Conservation (phyloP, 1,140 invertebrate species). For the Vollenhovia emeryi region DNA sequence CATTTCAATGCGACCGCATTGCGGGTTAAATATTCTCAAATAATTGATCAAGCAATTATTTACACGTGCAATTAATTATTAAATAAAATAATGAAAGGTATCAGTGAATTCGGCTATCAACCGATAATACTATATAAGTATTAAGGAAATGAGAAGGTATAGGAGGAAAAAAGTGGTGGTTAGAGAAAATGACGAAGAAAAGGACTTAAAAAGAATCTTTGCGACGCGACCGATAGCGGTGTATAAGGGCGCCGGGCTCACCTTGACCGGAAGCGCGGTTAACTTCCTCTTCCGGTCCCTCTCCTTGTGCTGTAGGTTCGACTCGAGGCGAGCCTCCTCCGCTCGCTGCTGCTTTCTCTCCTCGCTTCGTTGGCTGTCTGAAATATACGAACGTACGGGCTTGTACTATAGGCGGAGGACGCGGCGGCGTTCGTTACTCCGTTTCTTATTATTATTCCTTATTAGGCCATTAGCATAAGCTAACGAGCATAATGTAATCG, state of each 20-base stretch:
- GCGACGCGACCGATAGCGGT: constrained; percentile 64
- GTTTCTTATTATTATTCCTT: constrained; percentile 81
- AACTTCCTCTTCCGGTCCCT: constrained; percentile 85
- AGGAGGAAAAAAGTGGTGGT: neutral
- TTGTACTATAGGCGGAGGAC: constrained; percentile 69
- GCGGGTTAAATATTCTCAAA: neutral
- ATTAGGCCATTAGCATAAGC: constrained; percentile 82
- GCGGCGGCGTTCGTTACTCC: constrained; percentile 67
- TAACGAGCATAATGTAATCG: constrained; percentile 82
- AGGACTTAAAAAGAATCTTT: constrained; percentile 33
- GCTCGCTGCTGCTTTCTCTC: constrained; percentile 83
- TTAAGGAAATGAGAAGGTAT: neutral
- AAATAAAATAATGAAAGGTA: neutral
- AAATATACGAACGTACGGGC: constrained; percentile 80
- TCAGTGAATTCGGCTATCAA: neutral
- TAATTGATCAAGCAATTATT: neutral
- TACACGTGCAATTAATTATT: neutral
- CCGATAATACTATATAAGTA: neutral
- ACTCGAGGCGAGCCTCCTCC: constrained; percentile 82
- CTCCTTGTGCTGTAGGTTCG: constrained; percentile 82
- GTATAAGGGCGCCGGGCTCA: constrained; percentile 78
- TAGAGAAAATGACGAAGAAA: constrained; percentile 46
- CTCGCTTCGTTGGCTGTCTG: constrained; percentile 85
- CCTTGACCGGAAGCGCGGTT: constrained; percentile 85
- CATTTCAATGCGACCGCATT: neutral